Base-by-base conservation (phyloP, 2,888 invertebrate genomes). In the Bombylius discolor region DNA sequence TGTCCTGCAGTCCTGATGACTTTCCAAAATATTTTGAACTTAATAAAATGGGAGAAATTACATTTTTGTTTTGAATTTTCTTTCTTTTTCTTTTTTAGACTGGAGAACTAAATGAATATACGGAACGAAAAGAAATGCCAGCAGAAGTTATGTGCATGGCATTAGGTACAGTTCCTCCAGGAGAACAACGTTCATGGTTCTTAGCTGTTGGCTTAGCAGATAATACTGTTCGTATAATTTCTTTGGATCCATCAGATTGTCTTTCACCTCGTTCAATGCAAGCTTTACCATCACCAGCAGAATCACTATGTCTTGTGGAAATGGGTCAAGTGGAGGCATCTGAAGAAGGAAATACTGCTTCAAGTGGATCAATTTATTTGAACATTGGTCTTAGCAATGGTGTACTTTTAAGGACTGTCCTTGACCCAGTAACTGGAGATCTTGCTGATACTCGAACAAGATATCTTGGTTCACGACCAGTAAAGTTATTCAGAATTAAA, bases 81-180 rank as follows among this genome's bases (percentile, higher is more conserved):
- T 47, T 61, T 48, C 61, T 64, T 61, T 63, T 79, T 78, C 48
- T 61, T 63, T 79, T 78, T 49, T 72, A 96, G 95, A 92, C 94
- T 63, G 98, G 98, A 1, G 95, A 97, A 73, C 77, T 99, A 52
- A 97, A 99, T 75, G 99, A 99, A 72, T 99, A 97, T 71, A 96
- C 95, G 9, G 97, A 98, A 70, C 81, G 97, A 11, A 95, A 96
- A 68, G 93, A 96, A 69, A 87, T 99, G 85, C 89, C 93, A 7
- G 87, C 91, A 0, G 98, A 99, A 73, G 96, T 99, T 1, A 88
- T 98, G 63, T 99, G 98, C 70, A 98, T 99, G 98, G 96, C 95
- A 0, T 76, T 99, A 58, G 97, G 95, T 1, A 90, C 90, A 55
- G 96, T 99, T 0, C 93, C 97, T 0, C 81, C 85, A 4, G 98